phyloP scores from a whole-genome alignment of 2,113 vertebrate genomes.

The Oncorhynchus masou region DNA sequence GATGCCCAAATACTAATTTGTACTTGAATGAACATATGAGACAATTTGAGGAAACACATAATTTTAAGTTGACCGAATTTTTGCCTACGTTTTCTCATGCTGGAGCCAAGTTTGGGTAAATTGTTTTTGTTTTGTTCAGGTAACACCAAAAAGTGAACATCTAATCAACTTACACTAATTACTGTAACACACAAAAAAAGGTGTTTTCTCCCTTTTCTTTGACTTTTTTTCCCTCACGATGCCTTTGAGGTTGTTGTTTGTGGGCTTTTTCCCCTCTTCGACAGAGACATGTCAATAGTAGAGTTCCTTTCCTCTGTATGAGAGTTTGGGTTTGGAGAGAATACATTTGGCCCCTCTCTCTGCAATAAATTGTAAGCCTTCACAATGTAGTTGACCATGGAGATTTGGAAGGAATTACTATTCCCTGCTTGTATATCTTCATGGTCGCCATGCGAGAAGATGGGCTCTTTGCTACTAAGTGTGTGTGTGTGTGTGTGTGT shows the following conservation, averaged over 20 bases:
- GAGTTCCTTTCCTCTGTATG: conserved; percentile 18
- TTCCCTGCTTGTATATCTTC: conserved; percentile 13
- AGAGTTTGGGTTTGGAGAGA: conserved; percentile 30
- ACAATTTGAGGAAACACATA: too few species aligned
- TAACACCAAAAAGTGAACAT: too few species aligned
- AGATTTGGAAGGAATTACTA: conserved; percentile 49
- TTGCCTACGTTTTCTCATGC: too few species aligned
- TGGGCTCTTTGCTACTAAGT: background rate
- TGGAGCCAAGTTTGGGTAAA: too few species aligned
- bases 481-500: conserved; percentile 5
- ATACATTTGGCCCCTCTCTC: conserved; percentile 34
- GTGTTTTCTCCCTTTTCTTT: too few species aligned
- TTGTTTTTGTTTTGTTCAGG: too few species aligned
- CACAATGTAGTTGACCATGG: conserved; percentile 63
- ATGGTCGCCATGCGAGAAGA: background rate
- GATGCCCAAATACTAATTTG: too few species aligned
- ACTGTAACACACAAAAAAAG: too few species aligned
- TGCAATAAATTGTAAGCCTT: conserved; percentile 58
- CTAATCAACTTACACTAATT: too few species aligned
- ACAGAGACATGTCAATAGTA: conserved; percentile 45
- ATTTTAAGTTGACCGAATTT: too few species aligned
- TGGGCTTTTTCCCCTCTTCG: conserved; percentile 31
- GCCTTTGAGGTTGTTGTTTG: background rate
- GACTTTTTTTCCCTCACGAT: conserved; percentile 39
- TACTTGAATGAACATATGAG: too few species aligned